Evolutionary conservation across 1,140 invertebrate genomes (phyloP).

Genomic region (Augochlora pura): DNA sequence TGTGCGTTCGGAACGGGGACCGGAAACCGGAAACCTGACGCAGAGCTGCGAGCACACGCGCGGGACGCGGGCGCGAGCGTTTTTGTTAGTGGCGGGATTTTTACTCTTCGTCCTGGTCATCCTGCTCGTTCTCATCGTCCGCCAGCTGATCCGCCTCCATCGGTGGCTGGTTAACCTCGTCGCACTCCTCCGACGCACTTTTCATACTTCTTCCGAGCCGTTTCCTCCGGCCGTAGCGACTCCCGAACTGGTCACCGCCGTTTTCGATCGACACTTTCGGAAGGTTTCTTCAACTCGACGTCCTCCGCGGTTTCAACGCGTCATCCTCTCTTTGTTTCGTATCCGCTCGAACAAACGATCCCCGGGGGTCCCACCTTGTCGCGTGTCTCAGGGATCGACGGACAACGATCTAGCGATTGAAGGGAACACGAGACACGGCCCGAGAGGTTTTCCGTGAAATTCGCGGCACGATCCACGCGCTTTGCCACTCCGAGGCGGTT

Average conservation of each 20-base stretch:
- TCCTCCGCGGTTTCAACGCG: background rate
- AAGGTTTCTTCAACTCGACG: background rate
- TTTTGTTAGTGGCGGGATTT: conserved; percentile 57
- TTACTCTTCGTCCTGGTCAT: conserved; percentile 69
- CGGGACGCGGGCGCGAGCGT: conserved; percentile 51
- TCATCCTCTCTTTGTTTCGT: background rate
- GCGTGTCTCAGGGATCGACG: background rate
- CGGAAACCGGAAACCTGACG: conserved; percentile 42
- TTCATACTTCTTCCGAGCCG: conserved; percentile 36
- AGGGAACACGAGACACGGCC: background rate
- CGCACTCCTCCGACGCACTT: conserved; percentile 47
- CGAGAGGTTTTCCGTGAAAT: conserved; percentile 33
- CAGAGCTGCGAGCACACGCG: conserved; percentile 45
- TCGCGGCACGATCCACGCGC: conserved; percentile 67
- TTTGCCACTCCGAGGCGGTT: conserved; percentile 74
- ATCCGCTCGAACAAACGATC: background rate
- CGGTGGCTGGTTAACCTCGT: conserved; percentile 68
- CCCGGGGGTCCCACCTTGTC: too few relatives aligned
- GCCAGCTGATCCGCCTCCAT: conserved; percentile 34
- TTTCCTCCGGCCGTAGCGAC: background rate
- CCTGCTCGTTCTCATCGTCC: conserved; percentile 45
- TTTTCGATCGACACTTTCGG: too few relatives aligned
- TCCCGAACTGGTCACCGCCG: too few relatives aligned
- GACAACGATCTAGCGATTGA: background rate
- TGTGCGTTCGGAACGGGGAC: conserved; percentile 24